These are phyloP conservation scores for Hestina assimilis DNA, from an alignment of 1,140 invertebrate species.

Conservation along the genomic window DNA sequence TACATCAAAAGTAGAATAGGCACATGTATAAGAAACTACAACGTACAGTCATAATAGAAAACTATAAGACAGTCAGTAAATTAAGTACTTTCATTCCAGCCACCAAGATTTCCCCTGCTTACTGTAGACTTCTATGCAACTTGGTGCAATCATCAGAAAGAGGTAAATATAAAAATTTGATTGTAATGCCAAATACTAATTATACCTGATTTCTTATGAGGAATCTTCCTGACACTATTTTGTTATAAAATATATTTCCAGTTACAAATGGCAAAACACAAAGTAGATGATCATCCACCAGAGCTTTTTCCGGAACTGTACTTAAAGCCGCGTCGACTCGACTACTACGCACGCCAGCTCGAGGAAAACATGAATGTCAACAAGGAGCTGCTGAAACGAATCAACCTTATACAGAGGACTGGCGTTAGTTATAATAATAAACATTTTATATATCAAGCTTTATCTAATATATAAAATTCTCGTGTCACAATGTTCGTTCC, in stretches of 20 bases:
- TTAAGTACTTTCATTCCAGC: constrained; percentile 39
- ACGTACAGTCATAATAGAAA: no score
- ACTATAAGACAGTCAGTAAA: no score
- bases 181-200: no score
- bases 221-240: neutral
- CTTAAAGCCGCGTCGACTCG: constrained; percentile 60
- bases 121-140: constrained; percentile 59
- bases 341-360: constrained; percentile 60
- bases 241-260: constrained; percentile 24
- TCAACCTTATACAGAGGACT: constrained; percentile 65
- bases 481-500: no score
- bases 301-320: constrained; percentile 67
- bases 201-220: no score
- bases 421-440: constrained; percentile 39
- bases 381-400: constrained; percentile 64
- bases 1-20: no score
- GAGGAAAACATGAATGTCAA: constrained; percentile 69
- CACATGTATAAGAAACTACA: no score
- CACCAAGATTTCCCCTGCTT: constrained; percentile 58
- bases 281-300: constrained; percentile 60
- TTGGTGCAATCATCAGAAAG: constrained; percentile 71
- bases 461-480: neutral
- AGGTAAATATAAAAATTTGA: constrained; percentile 36
- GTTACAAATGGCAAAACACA: constrained; percentile 55
- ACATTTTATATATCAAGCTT: neutral